Conservation (phyloP, 2,888 invertebrate genomes). For the Chelonus formosanus region DNA sequence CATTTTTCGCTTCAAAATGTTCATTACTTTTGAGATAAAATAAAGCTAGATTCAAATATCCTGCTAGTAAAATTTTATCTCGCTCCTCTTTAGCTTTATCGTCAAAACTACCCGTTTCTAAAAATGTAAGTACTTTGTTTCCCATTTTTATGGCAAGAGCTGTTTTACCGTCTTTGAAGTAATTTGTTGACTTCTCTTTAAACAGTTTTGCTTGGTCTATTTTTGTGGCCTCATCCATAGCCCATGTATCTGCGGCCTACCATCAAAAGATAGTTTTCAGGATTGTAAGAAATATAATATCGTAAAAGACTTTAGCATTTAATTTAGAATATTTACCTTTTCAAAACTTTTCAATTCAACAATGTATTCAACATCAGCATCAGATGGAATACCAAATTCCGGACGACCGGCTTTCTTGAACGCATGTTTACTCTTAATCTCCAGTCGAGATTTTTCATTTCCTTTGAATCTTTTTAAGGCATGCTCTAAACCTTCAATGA, state of each 20-base stretch:
- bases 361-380: slow-evolving; percentile 81
- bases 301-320: too few relatives aligned
- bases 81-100: slow-evolving; percentile 66
- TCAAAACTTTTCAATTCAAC: slow-evolving; percentile 87
- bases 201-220: slow-evolving; percentile 81
- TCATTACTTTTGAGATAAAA: slow-evolving; percentile 82
- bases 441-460: slow-evolving; percentile 79
- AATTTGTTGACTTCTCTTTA: slow-evolving; percentile 91
- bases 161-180: slow-evolving; percentile 84
- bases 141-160: slow-evolving; percentile 87
- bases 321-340: slow-evolving; percentile 67
- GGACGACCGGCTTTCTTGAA: slow-evolving; percentile 78
- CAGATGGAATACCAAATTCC: slow-evolving; percentile 79
- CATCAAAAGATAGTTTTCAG: slow-evolving; percentile 10
- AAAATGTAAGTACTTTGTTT: slow-evolving; percentile 74
- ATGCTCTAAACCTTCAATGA: slow-evolving; percentile 84
- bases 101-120: slow-evolving; percentile 66
- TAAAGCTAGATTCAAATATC: slow-evolving; percentile 83
- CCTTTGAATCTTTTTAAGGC: slow-evolving; percentile 83
- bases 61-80: slow-evolving; percentile 72
- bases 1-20: slow-evolving; percentile 75
- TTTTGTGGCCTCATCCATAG: slow-evolving; percentile 81
- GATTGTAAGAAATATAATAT: too few relatives aligned
- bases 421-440: slow-evolving; percentile 81
- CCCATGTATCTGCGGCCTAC: slow-evolving; percentile 82